Evolutionary conservation across 1,140 invertebrate genomes (phyloP).

Genomic region (Aphaenogaster ashmeadi): DNA sequence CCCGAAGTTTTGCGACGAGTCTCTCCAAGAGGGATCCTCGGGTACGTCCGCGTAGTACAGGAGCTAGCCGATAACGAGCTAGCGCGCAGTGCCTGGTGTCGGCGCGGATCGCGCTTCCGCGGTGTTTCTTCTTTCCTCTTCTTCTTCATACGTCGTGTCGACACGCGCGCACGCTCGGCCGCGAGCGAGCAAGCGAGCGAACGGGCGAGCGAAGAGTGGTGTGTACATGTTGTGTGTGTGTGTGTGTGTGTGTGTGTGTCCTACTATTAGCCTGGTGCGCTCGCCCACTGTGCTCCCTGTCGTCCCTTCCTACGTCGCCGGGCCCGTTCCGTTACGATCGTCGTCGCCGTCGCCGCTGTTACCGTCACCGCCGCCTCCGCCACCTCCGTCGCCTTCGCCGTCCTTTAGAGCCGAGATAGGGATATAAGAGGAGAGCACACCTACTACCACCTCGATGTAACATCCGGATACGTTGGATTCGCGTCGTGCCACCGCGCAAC

Average conservation of each 20-base stretch:
- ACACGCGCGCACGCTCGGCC: slow-evolving; percentile 58
- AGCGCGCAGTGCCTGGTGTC: slow-evolving; percentile 74
- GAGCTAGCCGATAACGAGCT: slow-evolving; percentile 61
- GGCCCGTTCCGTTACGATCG: slow-evolving; percentile 33
- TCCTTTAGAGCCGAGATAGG: neutral
- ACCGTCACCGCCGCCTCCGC: neutral
- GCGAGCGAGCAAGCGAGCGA: slow-evolving; percentile 15
- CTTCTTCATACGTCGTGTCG: slow-evolving; percentile 50
- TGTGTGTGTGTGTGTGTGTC: slow-evolving; percentile 63
- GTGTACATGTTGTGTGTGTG: slow-evolving; percentile 61
- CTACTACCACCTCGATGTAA: slow-evolving; percentile 6
- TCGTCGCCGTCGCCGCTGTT: slow-evolving; percentile 9
- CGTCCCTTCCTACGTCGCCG: slow-evolving; percentile 55
- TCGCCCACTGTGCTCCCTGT: slow-evolving; percentile 46
- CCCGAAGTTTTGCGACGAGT: slow-evolving; percentile 70
- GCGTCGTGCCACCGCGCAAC: slow-evolving; percentile 20
- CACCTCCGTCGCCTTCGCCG: too few relatives aligned
- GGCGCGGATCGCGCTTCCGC: slow-evolving; percentile 67
- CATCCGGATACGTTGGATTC: slow-evolving; percentile 22
- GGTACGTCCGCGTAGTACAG: slow-evolving; percentile 61
- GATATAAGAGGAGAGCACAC: neutral
- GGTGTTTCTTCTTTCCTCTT: slow-evolving; percentile 54
- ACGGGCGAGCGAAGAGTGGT: slow-evolving; percentile 35
- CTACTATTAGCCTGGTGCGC: slow-evolving; percentile 53
- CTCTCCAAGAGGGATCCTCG: slow-evolving; percentile 72